Percentiles rank a stretch among this genome's conserved stretches.
Evolutionary conservation across 2,888 invertebrate species (phyloP).

Genomic region (Ormyrus rosae): DNA sequence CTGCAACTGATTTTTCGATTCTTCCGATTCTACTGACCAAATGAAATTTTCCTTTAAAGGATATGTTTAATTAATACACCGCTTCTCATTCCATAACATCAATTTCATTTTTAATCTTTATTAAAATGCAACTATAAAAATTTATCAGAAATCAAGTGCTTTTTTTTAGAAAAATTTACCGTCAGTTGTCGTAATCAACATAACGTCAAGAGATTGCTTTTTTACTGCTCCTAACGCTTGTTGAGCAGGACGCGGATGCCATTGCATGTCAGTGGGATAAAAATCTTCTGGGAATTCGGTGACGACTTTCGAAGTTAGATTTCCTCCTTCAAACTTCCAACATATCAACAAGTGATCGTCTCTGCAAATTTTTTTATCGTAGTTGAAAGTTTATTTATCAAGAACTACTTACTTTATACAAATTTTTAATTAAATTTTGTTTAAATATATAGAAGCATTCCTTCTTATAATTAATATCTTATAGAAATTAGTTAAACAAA

Average conservation of each 20-base stretch:
- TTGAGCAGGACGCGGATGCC: conserved; percentile 84
- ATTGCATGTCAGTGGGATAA: conserved; percentile 93
- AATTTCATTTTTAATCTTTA: too few species aligned
- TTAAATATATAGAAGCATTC: too few species aligned
- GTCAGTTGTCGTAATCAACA: conserved; percentile 91
- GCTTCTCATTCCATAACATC: too few species aligned
- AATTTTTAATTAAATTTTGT: too few species aligned
- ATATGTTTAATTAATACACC: background rate
- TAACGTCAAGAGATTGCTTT: conserved; percentile 85
- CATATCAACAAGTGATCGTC: conserved; percentile 93
- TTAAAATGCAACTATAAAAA: too few species aligned
- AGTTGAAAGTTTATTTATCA: background rate
- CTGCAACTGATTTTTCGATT: conserved; percentile 94
- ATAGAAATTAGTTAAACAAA: too few species aligned
- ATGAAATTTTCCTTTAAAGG: conserved; percentile 84
- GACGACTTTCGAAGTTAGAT: conserved; percentile 85
- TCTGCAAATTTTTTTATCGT: conserved; percentile 77
- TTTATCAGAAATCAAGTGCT: too few species aligned
- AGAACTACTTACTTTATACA: too few species aligned
- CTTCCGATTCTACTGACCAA: conserved; percentile 92
- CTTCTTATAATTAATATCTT: too few species aligned
- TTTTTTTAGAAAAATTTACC: conserved; percentile 76
- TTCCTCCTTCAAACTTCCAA: conserved; percentile 87
- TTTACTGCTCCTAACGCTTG: conserved; percentile 72
- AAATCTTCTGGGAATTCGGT: conserved; percentile 89